Evolutionary conservation across 23 tunicate genomes (phyloP), one percentile per base, ranked within the genome.

Genomic region (Styela clava): DNA sequence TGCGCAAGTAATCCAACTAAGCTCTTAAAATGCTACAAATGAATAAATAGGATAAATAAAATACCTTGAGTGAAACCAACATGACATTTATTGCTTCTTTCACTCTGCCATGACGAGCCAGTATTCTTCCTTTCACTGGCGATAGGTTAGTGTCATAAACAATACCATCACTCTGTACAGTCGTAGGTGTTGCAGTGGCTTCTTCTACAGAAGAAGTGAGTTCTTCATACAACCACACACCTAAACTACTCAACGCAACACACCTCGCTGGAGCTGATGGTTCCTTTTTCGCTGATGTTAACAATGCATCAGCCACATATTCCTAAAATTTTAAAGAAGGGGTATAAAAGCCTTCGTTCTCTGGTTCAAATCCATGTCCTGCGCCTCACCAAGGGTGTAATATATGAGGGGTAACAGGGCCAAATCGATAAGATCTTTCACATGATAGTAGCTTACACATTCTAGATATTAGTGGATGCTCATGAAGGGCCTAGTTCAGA

Each of bases 161-260:
- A 26, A 71, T 19, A 2, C 37, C 37, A 21, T 71, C 77, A 19
- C 62, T 51, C 2, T 9, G 27, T 31, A 24, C 29, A 35, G 65
- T 20, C 32, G 81, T 12, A 22, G 64, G 30, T 21, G 64, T 23
- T 18, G 33, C 16, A 28, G 16, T 20, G 9, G 19, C 37, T 76
- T 76, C 81, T 26, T 76, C 81, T 7, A 29, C 64, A 20, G 81
- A 26, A 22, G 79, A 68, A 16, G 91, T 86, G 21, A 92, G 91
- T 69, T 92, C 97, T 36, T 87, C 97, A 33, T 86, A 92, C 76
- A 92, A 61, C 97, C 97, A 92, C 82, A 92, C 64, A 44, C 97
- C 97, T 27, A 83, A 56, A 85, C 91, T 85, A 69, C 92, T 74
- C 68, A 92, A 88, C 65, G 97, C 97, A 3, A 87, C 86, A 37